Evolutionary conservation across 2,888 invertebrate genomes (phyloP), one percentile per base, ranked within the genome.

Genomic region (Lordiphosa fenestrarum): DNA sequence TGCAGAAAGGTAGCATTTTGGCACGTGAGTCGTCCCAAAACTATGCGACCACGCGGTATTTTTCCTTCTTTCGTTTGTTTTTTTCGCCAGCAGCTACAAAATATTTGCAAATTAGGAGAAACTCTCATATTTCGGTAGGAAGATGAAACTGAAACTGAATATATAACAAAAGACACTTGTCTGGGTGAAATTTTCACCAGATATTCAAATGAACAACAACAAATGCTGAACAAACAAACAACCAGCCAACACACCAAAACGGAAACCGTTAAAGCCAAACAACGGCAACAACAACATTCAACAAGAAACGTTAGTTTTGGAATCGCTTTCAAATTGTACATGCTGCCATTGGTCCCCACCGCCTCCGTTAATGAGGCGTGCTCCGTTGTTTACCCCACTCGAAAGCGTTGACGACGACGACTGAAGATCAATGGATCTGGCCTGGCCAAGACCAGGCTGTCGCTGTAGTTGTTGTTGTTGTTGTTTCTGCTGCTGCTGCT

Each of bases 71-170:
- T 35, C 36, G 13, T 65, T 44, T 23, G 44, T 12, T 35, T 33
- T 12, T 12, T 47, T 49, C 30, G 53, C 39, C 51, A 55, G 51
- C 19, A 51, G 52, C 39, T 54, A 41, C 50, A 54, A 64, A 38
- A 65, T 69, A 72, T 80, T 85, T 85, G 80, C 80, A 85, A 85
- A 81, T 81, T 83, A 84, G 81, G 85, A 84, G 80, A 81, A 81
- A 81, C 80, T 81, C 66, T 83, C 55, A 62, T 57, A 73, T n/a
- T 39, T n/a, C 33, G 38, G 33, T 49, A 19, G 51, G 52, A 55
- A 83, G 81, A 80, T 83, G 76, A 74, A 80, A 69, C 70, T 49
- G 56, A 66, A 66, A 75, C 62, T 60, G 60, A 73, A 65, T 73
- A 53, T 66, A 62, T 64, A 70, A 73, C 78, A 80, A 85, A 83